Percentiles rank a stretch among this genome's conserved stretches.
Conservation (phyloP, 2,113 vertebrate genomes). For the Hemicordylus capensis region DNA sequence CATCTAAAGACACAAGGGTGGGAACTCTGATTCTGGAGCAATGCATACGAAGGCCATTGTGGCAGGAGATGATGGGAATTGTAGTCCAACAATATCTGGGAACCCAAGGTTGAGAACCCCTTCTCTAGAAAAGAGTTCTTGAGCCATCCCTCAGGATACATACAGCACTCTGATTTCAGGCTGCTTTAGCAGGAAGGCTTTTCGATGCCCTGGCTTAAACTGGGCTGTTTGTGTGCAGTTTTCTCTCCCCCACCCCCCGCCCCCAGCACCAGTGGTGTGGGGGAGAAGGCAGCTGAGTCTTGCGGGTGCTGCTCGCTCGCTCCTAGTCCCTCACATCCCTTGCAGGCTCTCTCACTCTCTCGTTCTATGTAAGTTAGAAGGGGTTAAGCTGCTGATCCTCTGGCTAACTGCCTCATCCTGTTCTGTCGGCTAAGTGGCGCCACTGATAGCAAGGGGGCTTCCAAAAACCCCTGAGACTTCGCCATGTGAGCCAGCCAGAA, state of each 20-base stretch:
- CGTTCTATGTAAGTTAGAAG: background rate
- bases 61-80: too few relatives aligned
- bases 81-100: too few relatives aligned
- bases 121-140: background rate
- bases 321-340: accelerated
- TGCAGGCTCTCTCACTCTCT: background rate
- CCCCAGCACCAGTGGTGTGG: background rate
- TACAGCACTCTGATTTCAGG: background rate
- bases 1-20: too few relatives aligned
- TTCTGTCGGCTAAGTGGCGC: conserved; percentile 85
- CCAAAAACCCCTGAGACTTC: conserved; percentile 84
- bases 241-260: background rate
- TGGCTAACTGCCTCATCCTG: conserved; percentile 85
- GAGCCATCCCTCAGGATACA: too few relatives aligned
- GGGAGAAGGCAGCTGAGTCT: background rate
- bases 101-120: too few relatives aligned
- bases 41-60: too few relatives aligned
- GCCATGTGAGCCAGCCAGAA: conserved; percentile 82
- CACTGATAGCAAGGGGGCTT: conserved; percentile 81
- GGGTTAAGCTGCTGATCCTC: conserved; percentile 65
- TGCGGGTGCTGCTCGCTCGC: background rate
- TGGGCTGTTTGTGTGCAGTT: background rate
- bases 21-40: too few relatives aligned
- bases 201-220: accelerated
- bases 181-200: background rate